Conservation (phyloP, 2,888 invertebrate species). For the Caenorhabditis zanzibari region DNA sequence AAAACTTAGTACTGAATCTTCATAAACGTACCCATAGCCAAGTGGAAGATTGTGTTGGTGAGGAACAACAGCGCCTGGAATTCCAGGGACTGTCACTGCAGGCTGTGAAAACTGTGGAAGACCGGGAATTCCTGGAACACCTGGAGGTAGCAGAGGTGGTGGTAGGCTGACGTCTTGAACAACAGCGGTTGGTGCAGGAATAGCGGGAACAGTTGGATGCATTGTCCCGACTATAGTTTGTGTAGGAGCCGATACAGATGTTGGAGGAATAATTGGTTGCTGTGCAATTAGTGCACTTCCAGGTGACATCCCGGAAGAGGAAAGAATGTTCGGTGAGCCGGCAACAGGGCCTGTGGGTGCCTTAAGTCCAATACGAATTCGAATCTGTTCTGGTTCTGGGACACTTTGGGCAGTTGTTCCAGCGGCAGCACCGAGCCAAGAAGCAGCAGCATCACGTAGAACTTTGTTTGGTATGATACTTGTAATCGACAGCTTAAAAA, state of each 20-base stretch:
- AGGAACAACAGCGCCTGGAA: conserved; percentile 9
- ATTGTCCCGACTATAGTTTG: not conserved
- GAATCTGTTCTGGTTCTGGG: conserved; percentile 52
- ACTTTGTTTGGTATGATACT: conserved; percentile 79
- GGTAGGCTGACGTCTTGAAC: conserved; percentile 58
- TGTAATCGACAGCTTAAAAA: conserved; percentile 68
- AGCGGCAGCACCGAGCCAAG: conserved; percentile 65
- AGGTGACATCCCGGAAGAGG: conserved; percentile 32
- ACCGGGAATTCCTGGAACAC: conserved; percentile 49
- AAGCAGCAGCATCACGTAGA: conserved; percentile 76
- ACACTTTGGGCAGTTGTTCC: not conserved
- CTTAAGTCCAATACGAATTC: conserved; percentile 62
- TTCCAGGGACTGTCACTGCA: conserved; percentile 13
- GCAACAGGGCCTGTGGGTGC: conserved; percentile 19
- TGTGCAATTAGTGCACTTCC: conserved; percentile 10
- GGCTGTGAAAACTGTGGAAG: conserved; percentile 4
- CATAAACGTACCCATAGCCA: conserved; percentile 30
- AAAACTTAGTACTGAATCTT: not conserved
- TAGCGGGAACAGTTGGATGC: not conserved
- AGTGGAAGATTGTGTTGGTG: conserved; percentile 1
- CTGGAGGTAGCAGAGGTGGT: conserved; percentile 50
- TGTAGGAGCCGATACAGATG: not conserved
- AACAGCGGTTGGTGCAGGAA: not conserved
- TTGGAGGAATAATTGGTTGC: not conserved
- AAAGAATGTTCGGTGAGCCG: too few relatives aligned